A percentile compares a stretch with the other conserved stretches of the same genome.
Evolutionary conservation across 1,140 invertebrate genomes (phyloP).

Genomic region (Melipona quadrifasciata): DNA sequence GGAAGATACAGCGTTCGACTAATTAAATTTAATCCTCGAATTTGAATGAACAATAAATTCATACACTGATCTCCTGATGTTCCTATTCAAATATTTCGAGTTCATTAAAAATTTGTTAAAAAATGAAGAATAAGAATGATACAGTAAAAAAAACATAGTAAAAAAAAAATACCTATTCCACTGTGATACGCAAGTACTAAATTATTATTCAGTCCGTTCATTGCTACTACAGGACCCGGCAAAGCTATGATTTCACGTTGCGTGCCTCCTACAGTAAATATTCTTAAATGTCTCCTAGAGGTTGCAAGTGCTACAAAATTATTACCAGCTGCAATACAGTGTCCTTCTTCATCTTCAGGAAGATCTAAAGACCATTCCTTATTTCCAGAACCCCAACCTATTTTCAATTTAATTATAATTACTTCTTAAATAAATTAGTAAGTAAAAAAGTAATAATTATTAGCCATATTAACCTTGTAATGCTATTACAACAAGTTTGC

Average conservation of each 20-base stretch:
- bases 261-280: slow-evolving; percentile 93
- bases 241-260: slow-evolving; percentile 91
- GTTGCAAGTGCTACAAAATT: slow-evolving; percentile 91
- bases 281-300: slow-evolving; percentile 86
- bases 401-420: slow-evolving; percentile 32
- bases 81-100: slow-evolving; percentile 50
- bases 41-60: slow-evolving; percentile 82
- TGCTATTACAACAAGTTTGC: slow-evolving; percentile 79
- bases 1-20: slow-evolving; percentile 85
- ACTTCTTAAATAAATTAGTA: not conserved
- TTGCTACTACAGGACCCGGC: slow-evolving; percentile 87
- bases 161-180: slow-evolving; percentile 80
- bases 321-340: slow-evolving; percentile 87
- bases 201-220: slow-evolving; percentile 86
- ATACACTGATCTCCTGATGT: slow-evolving; percentile 83
- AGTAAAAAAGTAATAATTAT: not conserved
- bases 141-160: not conserved
- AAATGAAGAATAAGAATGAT: not conserved
- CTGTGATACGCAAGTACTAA: slow-evolving; percentile 91
- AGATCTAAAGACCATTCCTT: slow-evolving; percentile 94
- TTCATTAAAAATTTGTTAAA: not conserved
- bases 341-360: slow-evolving; percentile 89
- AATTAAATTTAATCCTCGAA: slow-evolving; percentile 75
- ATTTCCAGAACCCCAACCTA: slow-evolving; percentile 86
- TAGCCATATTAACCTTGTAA: slow-evolving; percentile 72